Base-by-base conservation (phyloP, 2,888 invertebrate genomes). In the Nebria salina region DNA sequence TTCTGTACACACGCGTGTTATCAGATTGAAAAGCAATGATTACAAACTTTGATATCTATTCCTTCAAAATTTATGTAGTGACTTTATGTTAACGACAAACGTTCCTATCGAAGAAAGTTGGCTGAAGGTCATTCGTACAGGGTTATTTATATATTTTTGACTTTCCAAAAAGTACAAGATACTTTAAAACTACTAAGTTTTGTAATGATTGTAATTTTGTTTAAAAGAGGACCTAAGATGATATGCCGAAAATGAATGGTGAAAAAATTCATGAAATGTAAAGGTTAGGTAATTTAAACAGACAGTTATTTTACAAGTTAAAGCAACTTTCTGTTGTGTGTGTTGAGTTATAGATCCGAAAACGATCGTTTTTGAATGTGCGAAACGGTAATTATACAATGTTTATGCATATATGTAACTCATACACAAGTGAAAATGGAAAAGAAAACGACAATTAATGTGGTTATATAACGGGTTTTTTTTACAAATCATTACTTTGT, bases 71-170 rank as follows among this genome's bases (percentile, higher is more conserved):
- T 8, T 54, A 54, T 13, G 54, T 54, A 54, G 54, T 54, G 54
- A 54, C 54, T 54, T 54, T 79, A 79, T 79, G 74, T 79, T 79
- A 74, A 79, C 79, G 79, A 79, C 79, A 79, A 79, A 79, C 54
- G 54, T 75, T 79, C 79, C 79, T 79, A 79, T 79, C 79, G 79
- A 79, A 79, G 79, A 79, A 79, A 79, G 79, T 79, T 79, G 79
- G 79, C 73, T 73, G 79, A 79, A 79, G 79, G 79, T 79, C 79
- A 79, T 66, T 74, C 75, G 11, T 75, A 9, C 79, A 66, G 79
- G 79, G 79, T 79, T 75, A 54, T 34, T 34, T 34, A 34, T 34
- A 34, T 79, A 79, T 79, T 74, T 79, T 79, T 79, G 2, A 79
- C 79, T 79, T 79, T 79, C 79, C 79, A 72, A 68, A 79, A 79